These are phyloP conservation scores for Andricus grossulariae DNA, from an alignment of 1,140 invertebrate species.

Conservation along the genomic window DNA sequence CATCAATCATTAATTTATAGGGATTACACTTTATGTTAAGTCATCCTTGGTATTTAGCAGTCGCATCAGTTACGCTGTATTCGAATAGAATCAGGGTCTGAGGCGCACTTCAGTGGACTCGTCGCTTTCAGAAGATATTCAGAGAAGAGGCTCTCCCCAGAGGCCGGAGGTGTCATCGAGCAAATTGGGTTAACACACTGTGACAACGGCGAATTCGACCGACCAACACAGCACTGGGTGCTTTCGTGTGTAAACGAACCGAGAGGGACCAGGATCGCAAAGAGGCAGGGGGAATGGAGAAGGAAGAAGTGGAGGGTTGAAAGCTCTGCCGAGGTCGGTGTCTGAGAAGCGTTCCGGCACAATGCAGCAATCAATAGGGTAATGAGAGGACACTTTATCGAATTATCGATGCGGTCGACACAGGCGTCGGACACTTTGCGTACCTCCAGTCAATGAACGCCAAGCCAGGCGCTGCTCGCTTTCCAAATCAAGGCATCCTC, in stretches of 20 bases:
- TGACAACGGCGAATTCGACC: constrained; percentile 51
- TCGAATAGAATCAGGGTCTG: too few species aligned
- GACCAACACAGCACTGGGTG: constrained; percentile 52
- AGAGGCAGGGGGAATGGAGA: constrained; percentile 29
- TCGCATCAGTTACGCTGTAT: background rate
- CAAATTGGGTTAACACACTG: constrained; percentile 59
- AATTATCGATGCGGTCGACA: constrained; percentile 73
- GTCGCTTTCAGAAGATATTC: background rate
- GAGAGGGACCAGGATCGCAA: background rate
- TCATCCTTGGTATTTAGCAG: constrained; percentile 5
- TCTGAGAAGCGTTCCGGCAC: constrained; percentile 63
- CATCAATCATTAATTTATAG: constrained; percentile 18
- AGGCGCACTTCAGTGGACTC: too few species aligned
- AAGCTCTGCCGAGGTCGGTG: constrained; percentile 59
- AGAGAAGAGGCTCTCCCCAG: constrained; percentile 9
- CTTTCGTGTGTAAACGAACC: constrained; percentile 12
- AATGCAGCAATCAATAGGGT: constrained; percentile 77
- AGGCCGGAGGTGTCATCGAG: constrained; percentile 47
- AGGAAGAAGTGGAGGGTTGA: constrained; percentile 54
- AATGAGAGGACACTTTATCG: constrained; percentile 75
- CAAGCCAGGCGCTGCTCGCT: constrained; percentile 57
- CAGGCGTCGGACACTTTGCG: constrained; percentile 61
- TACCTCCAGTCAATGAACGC: constrained; percentile 62
- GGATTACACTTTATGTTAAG: background rate
- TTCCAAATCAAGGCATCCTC: constrained; percentile 54